Evolutionary conservation across 2,797 vertebrate species (phyloP), one percentile per base, ranked within the genome.

Genomic region (Neomorphus geoffroyi): DNA sequence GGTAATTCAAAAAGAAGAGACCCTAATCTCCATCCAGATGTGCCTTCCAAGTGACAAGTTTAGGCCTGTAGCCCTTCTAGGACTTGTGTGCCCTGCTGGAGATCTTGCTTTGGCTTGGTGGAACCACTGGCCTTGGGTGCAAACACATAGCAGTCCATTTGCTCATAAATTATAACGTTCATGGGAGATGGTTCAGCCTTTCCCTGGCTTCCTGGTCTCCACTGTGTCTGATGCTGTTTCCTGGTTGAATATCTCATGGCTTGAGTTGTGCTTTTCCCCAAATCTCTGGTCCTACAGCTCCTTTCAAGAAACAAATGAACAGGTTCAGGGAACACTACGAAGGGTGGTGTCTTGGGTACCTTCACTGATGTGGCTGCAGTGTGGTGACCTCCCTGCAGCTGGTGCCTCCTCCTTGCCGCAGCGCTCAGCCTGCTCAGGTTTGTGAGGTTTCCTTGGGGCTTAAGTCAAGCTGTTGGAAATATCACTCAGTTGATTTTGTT

Each of bases 371-470:
- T 1, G 7, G 11, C 35, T 24, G 71, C 9, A 3, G 17, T 1
- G 2, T 3, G 3, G 30, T 33, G 35, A 35, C 43, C 16, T 35
- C 32, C 50, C 11, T 0, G 8, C 50, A 26, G 51, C 35, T 0
- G 1, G 14, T 27, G 48, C 23, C 37, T 53, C 9, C 2, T 51
- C 50, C 26, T 27, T 51, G 50, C 18, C 0, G 3, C 18, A 10
- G 16, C 4, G 2, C n/a, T 54, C 51, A 27, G 15, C 35, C 11
- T 1, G 3, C 24, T 2, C 61, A 24, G 46, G 18, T 13, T 50
- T 10, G 5, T 6, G 11, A 23, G 23, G 12, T 71, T 58, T 51
- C 11, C 22, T 1, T 12, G 51, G 30, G 23, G 18, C 24, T 48
- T 46, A 41, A 23, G 39, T 11, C 37, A 32, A 64, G 43, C 43